Evolutionary conservation across 2,113 vertebrate species (phyloP).

Genomic region (Coracopsis vasa): DNA sequence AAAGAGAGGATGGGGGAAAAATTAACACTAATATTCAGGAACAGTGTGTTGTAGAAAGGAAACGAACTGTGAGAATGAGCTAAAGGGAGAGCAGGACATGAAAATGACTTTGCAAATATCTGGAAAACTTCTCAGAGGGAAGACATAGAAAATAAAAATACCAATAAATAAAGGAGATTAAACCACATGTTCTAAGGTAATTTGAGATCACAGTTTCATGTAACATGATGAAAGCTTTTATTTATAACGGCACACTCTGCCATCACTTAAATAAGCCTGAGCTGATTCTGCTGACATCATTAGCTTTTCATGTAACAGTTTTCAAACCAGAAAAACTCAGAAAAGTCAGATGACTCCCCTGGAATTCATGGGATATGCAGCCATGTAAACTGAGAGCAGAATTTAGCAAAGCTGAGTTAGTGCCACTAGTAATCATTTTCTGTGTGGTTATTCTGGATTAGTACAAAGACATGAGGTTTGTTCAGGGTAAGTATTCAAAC

Average conservation of each 20-base stretch:
- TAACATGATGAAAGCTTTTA: conserved; percentile 10
- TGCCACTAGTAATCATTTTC: not conserved
- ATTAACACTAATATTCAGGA: not conserved
- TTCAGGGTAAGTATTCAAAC: not conserved
- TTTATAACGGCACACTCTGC: not conserved
- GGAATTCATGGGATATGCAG: not conserved
- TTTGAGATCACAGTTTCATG: not conserved
- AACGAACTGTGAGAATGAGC: not conserved
- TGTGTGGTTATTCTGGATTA: not conserved
- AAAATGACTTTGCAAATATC: not conserved
- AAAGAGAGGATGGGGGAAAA: not conserved
- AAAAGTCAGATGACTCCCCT: not conserved
- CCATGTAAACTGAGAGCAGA: not conserved
- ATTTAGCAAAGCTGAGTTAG: not conserved
- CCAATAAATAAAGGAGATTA: not conserved
- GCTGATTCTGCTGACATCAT: not conserved
- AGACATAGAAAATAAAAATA: not conserved
- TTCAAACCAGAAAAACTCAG: not conserved
- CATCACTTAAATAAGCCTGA: conserved; percentile 11
- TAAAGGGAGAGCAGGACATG: not conserved
- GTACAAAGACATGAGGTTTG: not conserved
- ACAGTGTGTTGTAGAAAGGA: not conserved
- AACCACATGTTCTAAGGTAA: not conserved
- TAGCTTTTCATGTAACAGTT: not conserved
- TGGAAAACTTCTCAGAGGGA: not conserved